Conservation (phyloP, 2,113 vertebrate genomes). For the Catharus minimus region DNA sequence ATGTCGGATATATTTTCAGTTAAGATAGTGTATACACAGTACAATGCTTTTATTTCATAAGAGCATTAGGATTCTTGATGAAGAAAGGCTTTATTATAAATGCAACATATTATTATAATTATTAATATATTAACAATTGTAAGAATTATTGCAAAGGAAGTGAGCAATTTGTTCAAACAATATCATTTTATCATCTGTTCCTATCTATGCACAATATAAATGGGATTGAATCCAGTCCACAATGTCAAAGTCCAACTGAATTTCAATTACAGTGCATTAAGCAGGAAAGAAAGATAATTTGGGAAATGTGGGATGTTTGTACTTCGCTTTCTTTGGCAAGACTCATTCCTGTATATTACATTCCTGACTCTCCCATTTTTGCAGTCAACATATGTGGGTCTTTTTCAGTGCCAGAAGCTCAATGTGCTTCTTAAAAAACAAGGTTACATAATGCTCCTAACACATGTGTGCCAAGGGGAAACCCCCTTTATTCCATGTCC, state of each 20-base stretch:
- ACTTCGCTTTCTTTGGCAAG: conserved; percentile 33
- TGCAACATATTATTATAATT: background rate
- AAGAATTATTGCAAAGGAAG: conserved; percentile 47
- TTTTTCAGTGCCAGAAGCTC: background rate
- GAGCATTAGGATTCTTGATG: background rate
- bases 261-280: conserved; percentile 55
- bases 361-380: conserved; percentile 17
- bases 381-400: background rate
- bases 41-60: background rate
- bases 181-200: conserved; percentile 23
- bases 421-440: background rate
- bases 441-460: background rate
- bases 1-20: background rate
- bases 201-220: conserved; percentile 10
- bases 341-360: background rate
- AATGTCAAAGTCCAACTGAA: conserved; percentile 23
- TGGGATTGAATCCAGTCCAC: conserved; percentile 26
- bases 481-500: background rate
- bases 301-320: conserved; percentile 36
- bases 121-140: conserved; percentile 18
- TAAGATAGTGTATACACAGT: background rate
- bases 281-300: conserved; percentile 58
- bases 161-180: conserved; percentile 43
- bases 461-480: background rate
- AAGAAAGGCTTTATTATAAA: conserved; percentile 54